Conservation (phyloP, 2,113 vertebrate species). For the Ictalurus furcatus region DNA sequence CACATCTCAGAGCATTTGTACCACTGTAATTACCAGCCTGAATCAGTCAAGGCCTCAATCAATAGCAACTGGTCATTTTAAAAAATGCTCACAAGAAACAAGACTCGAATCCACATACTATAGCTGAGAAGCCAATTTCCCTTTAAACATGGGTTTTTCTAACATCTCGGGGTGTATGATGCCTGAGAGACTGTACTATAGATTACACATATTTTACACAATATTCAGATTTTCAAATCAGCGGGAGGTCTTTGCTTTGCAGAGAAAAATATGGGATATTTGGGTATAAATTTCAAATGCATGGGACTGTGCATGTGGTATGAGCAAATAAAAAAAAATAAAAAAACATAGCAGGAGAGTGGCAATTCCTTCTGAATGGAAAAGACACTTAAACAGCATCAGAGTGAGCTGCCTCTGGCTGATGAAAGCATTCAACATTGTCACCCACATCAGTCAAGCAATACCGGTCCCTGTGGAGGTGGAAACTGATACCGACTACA, state of each 20-base stretch:
- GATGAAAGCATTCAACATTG: conserved; percentile 69
- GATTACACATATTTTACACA: conserved; percentile 36
- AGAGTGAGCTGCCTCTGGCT: conserved; percentile 70
- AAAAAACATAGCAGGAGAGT: conserved; percentile 50
- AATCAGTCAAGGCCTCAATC: conserved; percentile 45
- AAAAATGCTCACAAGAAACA: conserved; percentile 41
- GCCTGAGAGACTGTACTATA: conserved; percentile 29
- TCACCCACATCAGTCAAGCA: conserved; percentile 73
- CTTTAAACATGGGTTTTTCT: conserved; percentile 33
- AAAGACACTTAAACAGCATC: conserved; percentile 68
- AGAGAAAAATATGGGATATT: not conserved
- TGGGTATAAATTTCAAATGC: not conserved
- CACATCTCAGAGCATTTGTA: conserved; percentile 35
- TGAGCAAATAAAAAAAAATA: conserved; percentile 59
- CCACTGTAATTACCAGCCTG: conserved; percentile 47
- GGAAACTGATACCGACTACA: conserved; percentile 60
- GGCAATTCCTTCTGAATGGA: conserved; percentile 71
- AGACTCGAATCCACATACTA: conserved; percentile 17
- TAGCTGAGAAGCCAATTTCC: conserved; percentile 37
- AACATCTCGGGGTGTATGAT: conserved; percentile 32
- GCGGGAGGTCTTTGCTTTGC: conserved; percentile 27
- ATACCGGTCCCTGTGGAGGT: conserved; percentile 69
- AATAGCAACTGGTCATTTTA: conserved; percentile 50
- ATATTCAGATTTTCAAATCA: conserved; percentile 23
- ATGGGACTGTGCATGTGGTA: conserved; percentile 20